Evolutionary conservation across 1,140 invertebrate genomes (phyloP), one percentile per base, ranked within the genome.

Genomic region (Ceratoteleas bidentatus): DNA sequence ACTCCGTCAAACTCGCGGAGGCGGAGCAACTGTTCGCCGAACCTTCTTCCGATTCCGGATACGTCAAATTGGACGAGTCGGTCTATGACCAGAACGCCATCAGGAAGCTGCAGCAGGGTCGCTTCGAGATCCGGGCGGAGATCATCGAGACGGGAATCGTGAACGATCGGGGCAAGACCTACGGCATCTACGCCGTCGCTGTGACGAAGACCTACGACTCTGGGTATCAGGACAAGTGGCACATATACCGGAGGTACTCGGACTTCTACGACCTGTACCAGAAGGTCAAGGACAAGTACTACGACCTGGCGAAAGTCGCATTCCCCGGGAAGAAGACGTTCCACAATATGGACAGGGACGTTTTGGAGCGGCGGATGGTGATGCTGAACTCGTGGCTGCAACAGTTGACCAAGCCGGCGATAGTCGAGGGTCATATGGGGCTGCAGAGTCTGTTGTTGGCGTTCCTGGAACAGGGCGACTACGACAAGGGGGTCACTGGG

Each of bases 321-420:
- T 98, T 99, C 87, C 98, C 98, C 10, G 96, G 95, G 0, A 99
- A 99, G 90, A 98, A 98, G 86, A 95, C 97, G 13, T 97, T 99
- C 86, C 97, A 98, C 83, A 99, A 98, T 88, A 96, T 97, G 88
- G 97, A 97, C 64, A 92, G 96, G 52, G 92, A 94, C 6, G 97
- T 99, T 47, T 88, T 99, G 47, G 97, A 99, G 88, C 95, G 94
- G 84, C 92, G 98, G 34, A 97, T 96, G 93, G 93, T 94, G 65
- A 95, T 96, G 92, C 89, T 99, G 5, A 97, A 98, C 87, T 93
- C 93, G 36, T 99, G 98, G 92, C 91, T 99, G 62, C 93, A 95
- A 83, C 95, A 93, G 78, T 84, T 97, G 15, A 93, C 95, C 13
- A 93, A 94, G 75, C 92, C 93, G 47, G 88, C 92, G 14, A 89